These are phyloP conservation scores for Cardiocondyla obscurior DNA, from an alignment of 1,140 invertebrate species.

Conservation along the genomic window DNA sequence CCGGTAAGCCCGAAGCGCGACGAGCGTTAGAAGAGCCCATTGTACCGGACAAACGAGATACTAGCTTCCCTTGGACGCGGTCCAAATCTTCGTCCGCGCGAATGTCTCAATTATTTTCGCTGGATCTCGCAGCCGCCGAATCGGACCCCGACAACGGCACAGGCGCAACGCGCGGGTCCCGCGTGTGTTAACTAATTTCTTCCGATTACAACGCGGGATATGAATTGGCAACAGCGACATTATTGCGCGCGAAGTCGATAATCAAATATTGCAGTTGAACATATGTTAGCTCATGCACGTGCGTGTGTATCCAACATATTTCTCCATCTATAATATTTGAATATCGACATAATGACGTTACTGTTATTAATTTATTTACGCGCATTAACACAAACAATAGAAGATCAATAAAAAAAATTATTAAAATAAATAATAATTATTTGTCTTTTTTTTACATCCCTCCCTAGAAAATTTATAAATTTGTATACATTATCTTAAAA, in stretches of 20 bases:
- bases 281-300: not conserved
- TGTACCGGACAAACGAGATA: not conserved
- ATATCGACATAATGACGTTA: not conserved
- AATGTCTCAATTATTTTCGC: constrained; percentile 59
- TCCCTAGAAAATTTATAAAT: too few relatives aligned
- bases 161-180: not conserved
- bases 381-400: not conserved
- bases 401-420: not conserved
- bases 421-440: not conserved
- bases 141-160: not conserved
- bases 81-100: constrained; percentile 35
- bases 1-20: constrained; percentile 42
- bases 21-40: constrained; percentile 38
- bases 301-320: not conserved
- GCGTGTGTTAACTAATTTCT: not conserved
- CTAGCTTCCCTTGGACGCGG: constrained; percentile 29
- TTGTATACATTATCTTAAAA: too few relatives aligned
- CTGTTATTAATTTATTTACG: constrained; percentile 26
- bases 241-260: not conserved
- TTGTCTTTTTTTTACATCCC: not conserved
- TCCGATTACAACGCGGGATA: not conserved
- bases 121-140: not conserved
- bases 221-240: not conserved
- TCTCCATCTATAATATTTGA: not conserved
- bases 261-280: not conserved